Conservation (phyloP, 2,113 vertebrate genomes). For the Vanacampus margaritifer region DNA sequence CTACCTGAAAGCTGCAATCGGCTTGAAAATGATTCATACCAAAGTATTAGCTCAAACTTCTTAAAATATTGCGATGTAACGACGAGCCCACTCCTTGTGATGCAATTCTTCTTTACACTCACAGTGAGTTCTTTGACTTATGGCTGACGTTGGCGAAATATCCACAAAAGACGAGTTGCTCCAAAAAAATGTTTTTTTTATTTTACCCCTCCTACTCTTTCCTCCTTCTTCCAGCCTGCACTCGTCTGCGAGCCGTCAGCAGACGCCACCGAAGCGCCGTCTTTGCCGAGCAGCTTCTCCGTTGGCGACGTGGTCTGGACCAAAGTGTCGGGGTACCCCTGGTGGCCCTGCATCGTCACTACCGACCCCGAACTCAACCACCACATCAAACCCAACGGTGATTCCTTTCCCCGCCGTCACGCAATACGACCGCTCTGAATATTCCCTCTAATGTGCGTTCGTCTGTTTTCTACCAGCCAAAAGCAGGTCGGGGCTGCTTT, state of each 20-base stretch:
- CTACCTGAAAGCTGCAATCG: too few species aligned
- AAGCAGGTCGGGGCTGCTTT: slow-evolving; percentile 78
- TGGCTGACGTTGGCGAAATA: too few species aligned
- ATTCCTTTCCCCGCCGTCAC: too few species aligned
- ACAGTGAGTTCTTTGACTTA: neutral
- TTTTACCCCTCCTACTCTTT: neutral
- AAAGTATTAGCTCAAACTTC: too few species aligned
- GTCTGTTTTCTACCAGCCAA: slow-evolving; percentile 64
- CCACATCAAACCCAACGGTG: slow-evolving; percentile 86
- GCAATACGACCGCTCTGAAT: neutral
- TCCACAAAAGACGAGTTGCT: too few species aligned
- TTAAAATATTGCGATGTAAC: too few species aligned
- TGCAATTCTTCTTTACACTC: too few species aligned
- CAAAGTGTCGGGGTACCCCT: slow-evolving; percentile 93
- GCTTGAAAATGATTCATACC: too few species aligned
- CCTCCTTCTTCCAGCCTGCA: slow-evolving; percentile 24
- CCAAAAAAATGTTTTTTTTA: too few species aligned
- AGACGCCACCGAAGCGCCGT: neutral
- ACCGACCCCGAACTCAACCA: slow-evolving; percentile 83
- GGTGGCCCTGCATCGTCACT: slow-evolving; percentile 98
- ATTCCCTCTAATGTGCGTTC: neutral
- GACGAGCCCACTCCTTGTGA: too few species aligned
- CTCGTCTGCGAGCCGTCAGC: slow-evolving; percentile 7
- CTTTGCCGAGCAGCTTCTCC: slow-evolving; percentile 56
- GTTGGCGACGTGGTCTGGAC: slow-evolving; percentile 93